Percentiles rank a stretch among this genome's conserved stretches.
phyloP scores from a whole-genome alignment of 2,888 invertebrate species.

The Parthenolecanium corni region DNA sequence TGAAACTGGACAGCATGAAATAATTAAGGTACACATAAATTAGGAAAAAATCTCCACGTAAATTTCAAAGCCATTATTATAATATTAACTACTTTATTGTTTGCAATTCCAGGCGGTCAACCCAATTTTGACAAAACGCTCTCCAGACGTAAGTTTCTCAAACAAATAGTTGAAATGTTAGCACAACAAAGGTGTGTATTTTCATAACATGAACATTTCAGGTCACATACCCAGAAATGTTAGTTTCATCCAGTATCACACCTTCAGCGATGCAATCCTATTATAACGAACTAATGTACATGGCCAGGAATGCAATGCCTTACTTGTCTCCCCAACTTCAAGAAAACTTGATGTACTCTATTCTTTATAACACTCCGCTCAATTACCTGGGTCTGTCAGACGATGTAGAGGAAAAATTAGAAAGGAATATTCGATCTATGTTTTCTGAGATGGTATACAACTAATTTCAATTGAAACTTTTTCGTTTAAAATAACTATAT shows the following conservation, averaged over 20 bases:
- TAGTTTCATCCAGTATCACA: neutral
- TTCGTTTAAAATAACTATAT: too few species aligned
- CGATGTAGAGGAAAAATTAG: neutral
- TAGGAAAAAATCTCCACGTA: too few species aligned
- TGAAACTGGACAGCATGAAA: too few species aligned
- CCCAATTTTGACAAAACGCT: neutral
- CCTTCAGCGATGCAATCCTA: neutral
- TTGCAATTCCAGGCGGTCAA: too few species aligned
- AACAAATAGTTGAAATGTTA: too few species aligned
- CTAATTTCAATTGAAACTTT: too few species aligned
- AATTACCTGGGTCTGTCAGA: neutral
- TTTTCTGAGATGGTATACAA: slow-evolving; percentile 17
- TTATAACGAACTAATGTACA: slow-evolving; percentile 6
- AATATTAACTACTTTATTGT: too few species aligned
- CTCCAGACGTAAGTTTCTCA: neutral
- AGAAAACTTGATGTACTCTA: slow-evolving; percentile 1
- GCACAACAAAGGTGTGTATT: neutral
- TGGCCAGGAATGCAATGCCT: slow-evolving; percentile 6
- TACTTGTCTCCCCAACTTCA: slow-evolving; percentile 8
- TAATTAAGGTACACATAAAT: too few species aligned
- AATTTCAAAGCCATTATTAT: neutral
- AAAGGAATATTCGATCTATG: neutral
- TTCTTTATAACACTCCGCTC: slow-evolving; percentile 1
- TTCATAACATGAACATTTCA: neutral
- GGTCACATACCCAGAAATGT: neutral